Percentiles rank a stretch among this genome's conserved stretches.
Conservation (phyloP, 2,888 invertebrate species). For the Apamea crenata region DNA sequence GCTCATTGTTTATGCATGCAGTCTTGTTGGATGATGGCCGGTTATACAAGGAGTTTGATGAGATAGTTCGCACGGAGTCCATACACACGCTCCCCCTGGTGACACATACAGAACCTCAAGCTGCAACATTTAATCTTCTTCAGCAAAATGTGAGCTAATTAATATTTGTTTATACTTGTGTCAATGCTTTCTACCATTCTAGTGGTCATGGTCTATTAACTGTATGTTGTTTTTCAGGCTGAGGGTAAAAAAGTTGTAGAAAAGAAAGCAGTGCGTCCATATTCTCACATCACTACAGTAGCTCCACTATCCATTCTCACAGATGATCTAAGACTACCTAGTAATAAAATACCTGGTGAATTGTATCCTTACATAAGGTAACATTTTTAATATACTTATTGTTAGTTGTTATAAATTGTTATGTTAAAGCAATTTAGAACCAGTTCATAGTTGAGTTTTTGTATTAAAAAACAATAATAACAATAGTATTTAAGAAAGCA, state of each 20-base stretch:
- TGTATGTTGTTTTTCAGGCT: constrained; percentile 71
- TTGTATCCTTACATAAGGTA: constrained; percentile 91
- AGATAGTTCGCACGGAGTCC: constrained; percentile 90
- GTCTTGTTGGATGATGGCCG: constrained; percentile 90
- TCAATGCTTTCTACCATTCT: neutral
- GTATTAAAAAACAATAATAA: neutral
- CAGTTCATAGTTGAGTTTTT: neutral
- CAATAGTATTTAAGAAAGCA: too few relatives aligned
- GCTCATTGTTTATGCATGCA: constrained; percentile 95
- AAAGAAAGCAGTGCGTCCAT: constrained; percentile 85
- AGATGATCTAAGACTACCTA: constrained; percentile 92
- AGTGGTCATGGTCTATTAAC: constrained; percentile 6
- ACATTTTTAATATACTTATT: constrained; percentile 3
- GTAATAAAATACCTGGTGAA: constrained; percentile 92
- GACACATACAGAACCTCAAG: constrained; percentile 93
- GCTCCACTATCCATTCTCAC: constrained; percentile 94
- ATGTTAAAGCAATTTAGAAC: neutral
- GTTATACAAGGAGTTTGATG: constrained; percentile 89
- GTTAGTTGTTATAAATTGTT: neutral
- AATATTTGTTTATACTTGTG: neutral
- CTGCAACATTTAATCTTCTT: constrained; percentile 93
- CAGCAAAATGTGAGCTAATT: constrained; percentile 82
- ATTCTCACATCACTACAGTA: constrained; percentile 94
- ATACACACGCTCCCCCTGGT: constrained; percentile 93
- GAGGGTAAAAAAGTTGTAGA: constrained; percentile 65